phyloP scores from a whole-genome alignment of 2,888 invertebrate genomes.

The Anorthoa munda region DNA sequence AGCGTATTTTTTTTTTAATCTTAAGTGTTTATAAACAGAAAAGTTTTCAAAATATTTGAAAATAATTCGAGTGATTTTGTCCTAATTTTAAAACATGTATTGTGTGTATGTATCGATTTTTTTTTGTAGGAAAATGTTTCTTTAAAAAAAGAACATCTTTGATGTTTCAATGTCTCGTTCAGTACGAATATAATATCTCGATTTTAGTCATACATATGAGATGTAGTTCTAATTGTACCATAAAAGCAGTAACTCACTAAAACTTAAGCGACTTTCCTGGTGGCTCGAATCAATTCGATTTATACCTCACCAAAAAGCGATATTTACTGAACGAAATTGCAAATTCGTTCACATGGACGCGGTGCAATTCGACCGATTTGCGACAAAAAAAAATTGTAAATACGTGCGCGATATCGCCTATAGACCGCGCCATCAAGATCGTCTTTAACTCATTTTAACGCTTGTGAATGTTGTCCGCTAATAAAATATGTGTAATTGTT shows the following conservation, averaged over 20 bases:
- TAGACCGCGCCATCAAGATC: too few species aligned
- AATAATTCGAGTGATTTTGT: conserved; percentile 24
- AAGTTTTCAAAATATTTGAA: neutral
- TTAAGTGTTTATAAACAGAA: conserved; percentile 46
- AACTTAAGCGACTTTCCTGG: neutral
- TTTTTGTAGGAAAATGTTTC: conserved; percentile 11
- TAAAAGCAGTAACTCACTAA: neutral
- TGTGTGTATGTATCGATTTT: conserved; percentile 11
- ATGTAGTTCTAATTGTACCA: neutral
- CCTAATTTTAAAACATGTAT: conserved; percentile 22
- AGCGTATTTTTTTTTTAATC: conserved; percentile 24
- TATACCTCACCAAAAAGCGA: too few species aligned
- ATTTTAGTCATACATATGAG: neutral
- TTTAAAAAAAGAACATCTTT: neutral
- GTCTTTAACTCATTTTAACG: neutral
- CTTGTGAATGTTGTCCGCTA: conserved; percentile 44
- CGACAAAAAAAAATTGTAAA: too few species aligned
- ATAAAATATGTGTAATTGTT: conserved; percentile 50
- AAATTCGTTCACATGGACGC: too few species aligned
- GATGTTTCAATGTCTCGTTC: neutral
- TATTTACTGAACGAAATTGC: too few species aligned
- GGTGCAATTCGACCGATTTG: too few species aligned
- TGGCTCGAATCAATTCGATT: too few species aligned
- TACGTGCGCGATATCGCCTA: too few species aligned
- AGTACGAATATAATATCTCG: neutral